Evolutionary conservation across 2,888 invertebrate genomes (phyloP).

Genomic region (Lacanobia oleracea): DNA sequence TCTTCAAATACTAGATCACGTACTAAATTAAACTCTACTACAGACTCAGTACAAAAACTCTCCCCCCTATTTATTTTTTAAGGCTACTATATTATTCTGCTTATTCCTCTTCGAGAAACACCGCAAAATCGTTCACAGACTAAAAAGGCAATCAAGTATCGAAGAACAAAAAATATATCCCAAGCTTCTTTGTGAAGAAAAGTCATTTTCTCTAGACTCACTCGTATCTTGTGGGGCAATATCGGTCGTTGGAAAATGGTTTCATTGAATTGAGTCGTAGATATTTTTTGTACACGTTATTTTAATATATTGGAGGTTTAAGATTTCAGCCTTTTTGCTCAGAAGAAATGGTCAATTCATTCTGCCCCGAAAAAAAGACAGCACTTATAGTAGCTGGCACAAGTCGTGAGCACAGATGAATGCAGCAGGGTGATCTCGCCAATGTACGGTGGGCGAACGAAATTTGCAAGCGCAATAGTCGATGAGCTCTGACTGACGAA

Average conservation of each 20-base stretch:
- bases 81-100: neutral
- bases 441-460: too few species aligned
- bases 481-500: too few species aligned
- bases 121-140: neutral
- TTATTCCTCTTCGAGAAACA: neutral
- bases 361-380: too few species aligned
- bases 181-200: constrained; percentile 13
- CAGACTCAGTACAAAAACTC: too few species aligned
- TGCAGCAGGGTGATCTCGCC: too few species aligned
- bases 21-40: too few species aligned
- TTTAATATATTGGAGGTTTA: constrained; percentile 5
- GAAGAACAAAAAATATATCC: constrained; percentile 10
- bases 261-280: neutral
- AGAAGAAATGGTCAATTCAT: too few species aligned
- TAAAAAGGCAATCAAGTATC: constrained; percentile 30
- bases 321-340: neutral
- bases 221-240: constrained; percentile 1
- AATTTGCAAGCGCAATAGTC: too few species aligned
- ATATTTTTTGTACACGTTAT: constrained; percentile 2
- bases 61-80: too few species aligned
- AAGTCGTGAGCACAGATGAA: too few species aligned
- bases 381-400: too few species aligned
- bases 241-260: constrained; percentile 5
- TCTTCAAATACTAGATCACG: too few species aligned
- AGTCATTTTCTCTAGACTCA: constrained; percentile 2